Percentiles rank a stretch among this genome's conserved stretches.
These are phyloP conservation scores for Acrobasis repandana DNA, from an alignment of 2,888 invertebrate genomes.

Conservation along the genomic window DNA sequence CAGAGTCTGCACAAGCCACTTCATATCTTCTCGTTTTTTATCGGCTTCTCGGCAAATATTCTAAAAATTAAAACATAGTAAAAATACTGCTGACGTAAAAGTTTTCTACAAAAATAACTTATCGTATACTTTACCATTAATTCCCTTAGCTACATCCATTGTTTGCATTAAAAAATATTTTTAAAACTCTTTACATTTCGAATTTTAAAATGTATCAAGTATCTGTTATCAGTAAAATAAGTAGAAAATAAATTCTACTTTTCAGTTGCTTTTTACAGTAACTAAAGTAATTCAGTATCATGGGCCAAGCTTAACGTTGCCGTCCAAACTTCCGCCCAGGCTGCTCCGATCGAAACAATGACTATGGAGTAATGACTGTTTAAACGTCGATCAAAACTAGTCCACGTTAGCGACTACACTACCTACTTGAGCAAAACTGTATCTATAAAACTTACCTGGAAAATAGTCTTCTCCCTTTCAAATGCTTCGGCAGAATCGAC, in stretches of 20 bases:
- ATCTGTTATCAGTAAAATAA: too few species aligned
- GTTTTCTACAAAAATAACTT: constrained; percentile 11
- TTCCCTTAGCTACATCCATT: constrained; percentile 67
- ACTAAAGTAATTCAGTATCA: too few species aligned
- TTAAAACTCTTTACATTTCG: constrained; percentile 18
- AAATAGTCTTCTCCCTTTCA: constrained; percentile 93
- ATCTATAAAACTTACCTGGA: constrained; percentile 86
- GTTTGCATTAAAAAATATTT: constrained; percentile 45
- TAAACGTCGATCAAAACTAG: too few species aligned
- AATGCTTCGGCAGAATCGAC: constrained; percentile 94
- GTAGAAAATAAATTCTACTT: too few species aligned
- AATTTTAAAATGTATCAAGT: not conserved
- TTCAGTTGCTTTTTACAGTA: too few species aligned
- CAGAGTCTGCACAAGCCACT: constrained; percentile 95
- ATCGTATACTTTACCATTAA: constrained; percentile 71
- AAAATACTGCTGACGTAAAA: too few species aligned
- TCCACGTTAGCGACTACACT: too few species aligned
- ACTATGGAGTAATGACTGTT: too few species aligned
- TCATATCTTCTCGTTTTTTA: constrained; percentile 95
- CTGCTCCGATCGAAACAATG: too few species aligned
- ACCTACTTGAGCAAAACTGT: too few species aligned
- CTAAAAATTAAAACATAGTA: constrained; percentile 70
- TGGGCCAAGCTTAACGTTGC: too few species aligned
- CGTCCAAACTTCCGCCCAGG: too few species aligned
- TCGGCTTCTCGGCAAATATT: constrained; percentile 95